A percentile compares a stretch with the other conserved stretches of the same genome.
These are phyloP conservation scores for Nothura maculosa DNA, from an alignment of 2,797 vertebrate genomes.

Conservation along the genomic window DNA sequence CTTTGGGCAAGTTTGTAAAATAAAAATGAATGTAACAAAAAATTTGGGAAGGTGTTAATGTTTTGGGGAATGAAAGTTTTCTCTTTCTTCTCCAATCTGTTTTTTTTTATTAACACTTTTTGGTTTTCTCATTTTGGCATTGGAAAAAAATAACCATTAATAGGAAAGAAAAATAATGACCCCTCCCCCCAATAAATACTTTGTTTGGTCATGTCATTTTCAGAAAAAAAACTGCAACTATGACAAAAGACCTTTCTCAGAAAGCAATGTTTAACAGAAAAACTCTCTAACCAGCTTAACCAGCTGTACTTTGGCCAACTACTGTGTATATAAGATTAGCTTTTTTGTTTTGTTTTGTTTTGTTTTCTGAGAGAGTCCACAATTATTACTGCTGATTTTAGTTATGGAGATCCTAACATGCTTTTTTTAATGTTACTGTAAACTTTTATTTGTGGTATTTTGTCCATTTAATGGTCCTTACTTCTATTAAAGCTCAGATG, in stretches of 20 bases:
- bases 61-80: neutral
- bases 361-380: neutral
- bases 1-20: neutral
- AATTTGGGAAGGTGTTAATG: neutral
- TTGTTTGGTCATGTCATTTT: neutral
- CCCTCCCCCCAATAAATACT: neutral
- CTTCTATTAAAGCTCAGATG: neutral
- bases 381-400: neutral
- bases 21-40: neutral
- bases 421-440: neutral
- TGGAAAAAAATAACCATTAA: neutral
- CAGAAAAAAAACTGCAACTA: neutral
- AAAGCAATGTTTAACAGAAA: neutral
- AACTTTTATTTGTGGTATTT: neutral
- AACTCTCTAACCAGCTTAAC: neutral
- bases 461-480: neutral
- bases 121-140: neutral
- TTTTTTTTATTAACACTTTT: neutral
- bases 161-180: neutral
- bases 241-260: neutral
- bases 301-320: neutral
- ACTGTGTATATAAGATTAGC: neutral
- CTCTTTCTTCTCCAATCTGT: neutral
- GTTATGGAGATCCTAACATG: accelerated
- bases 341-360: neutral